phyloP scores from a whole-genome alignment of 2,888 invertebrate species.

The Pollenia amentaria region DNA sequence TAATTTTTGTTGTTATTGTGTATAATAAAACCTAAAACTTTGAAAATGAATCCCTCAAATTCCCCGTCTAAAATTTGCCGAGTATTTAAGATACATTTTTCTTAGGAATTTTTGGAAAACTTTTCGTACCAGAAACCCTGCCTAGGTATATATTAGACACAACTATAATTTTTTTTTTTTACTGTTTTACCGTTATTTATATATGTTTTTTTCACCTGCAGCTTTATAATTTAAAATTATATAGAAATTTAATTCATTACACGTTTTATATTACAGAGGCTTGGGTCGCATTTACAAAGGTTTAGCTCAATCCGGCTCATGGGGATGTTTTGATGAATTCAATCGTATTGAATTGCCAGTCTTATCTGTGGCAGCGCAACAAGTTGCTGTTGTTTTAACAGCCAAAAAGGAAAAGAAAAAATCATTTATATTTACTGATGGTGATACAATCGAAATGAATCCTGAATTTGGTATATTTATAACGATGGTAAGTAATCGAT shows the following conservation, averaged over 20 bases:
- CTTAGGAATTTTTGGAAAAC: too few species aligned
- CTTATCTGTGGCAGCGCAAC: constrained; percentile 97
- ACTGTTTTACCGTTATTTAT: neutral
- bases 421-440: constrained; percentile 96
- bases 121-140: neutral
- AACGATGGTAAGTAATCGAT: constrained; percentile 91
- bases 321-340: constrained; percentile 99
- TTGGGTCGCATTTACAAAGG: constrained; percentile 98
- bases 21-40: too few species aligned
- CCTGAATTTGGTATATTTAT: constrained; percentile 98
- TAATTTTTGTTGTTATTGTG: too few species aligned
- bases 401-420: constrained; percentile 97
- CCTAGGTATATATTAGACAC: neutral
- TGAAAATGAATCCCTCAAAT: too few species aligned
- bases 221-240: constrained; percentile 48
- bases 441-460: constrained; percentile 96
- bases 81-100: too few species aligned
- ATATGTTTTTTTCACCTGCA: neutral
- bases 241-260: constrained; percentile 52
- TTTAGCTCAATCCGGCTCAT: constrained; percentile 96
- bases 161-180: too few species aligned
- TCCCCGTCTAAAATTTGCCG: too few species aligned
- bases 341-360: constrained; percentile 98
- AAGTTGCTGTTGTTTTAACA: constrained; percentile 95
- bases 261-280: constrained; percentile 86